phyloP scores from a whole-genome alignment of 92 coral and sea anemone species.

The Umimayanthus kanabou region DNA sequence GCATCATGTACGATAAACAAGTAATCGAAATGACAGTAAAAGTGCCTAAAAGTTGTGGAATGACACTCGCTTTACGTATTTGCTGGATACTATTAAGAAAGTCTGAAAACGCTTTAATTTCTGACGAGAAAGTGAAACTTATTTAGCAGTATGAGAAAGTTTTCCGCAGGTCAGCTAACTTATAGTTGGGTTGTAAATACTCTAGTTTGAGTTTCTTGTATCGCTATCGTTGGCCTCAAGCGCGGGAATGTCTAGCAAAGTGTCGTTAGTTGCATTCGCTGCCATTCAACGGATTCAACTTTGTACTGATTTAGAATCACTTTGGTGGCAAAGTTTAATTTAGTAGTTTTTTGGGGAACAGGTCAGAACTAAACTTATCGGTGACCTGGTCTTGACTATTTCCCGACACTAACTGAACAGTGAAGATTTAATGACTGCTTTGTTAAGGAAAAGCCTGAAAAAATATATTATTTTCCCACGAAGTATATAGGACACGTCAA shows the following conservation, averaged over 20 bases:
- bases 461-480: conserved; percentile 38
- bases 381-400: background rate
- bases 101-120: too few relatives aligned
- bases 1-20: too few relatives aligned
- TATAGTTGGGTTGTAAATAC: background rate
- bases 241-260: too few relatives aligned
- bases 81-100: background rate
- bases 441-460: conserved; percentile 13
- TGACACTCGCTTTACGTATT: background rate
- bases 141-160: background rate
- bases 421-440: conserved; percentile 16
- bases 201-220: background rate
- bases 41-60: too few relatives aligned
- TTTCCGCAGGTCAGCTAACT: background rate
- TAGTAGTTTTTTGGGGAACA: background rate
- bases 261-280: too few relatives aligned
- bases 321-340: background rate
- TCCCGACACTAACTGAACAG: background rate
- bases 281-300: background rate
- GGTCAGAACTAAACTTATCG: background rate
- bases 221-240: background rate
- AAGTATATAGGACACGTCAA: conserved; percentile 22
- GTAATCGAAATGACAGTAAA: too few relatives aligned
- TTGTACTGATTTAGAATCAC: too few relatives aligned
- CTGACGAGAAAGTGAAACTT: background rate